Percentiles rank a stretch among this genome's conserved stretches.
These are phyloP conservation scores for Trogon surrucura DNA, from an alignment of 2,113 vertebrate genomes.

Conservation along the genomic window DNA sequence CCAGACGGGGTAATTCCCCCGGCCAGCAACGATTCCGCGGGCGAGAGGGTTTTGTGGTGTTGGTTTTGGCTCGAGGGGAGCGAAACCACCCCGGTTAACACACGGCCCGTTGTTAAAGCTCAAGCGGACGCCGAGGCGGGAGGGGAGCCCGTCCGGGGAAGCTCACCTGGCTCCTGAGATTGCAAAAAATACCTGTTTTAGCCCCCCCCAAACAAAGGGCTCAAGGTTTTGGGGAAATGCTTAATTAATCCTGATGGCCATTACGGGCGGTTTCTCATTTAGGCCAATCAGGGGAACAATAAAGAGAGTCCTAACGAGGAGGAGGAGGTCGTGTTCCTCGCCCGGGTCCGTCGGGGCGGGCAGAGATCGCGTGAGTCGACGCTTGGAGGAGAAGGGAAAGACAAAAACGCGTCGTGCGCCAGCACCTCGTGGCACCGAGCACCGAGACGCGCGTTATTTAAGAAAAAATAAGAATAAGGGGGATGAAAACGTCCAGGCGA, in stretches of 20 bases:
- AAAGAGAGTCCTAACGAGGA: not conserved
- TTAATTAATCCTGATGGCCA: slow-evolving; percentile 29
- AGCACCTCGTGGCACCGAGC: not conserved
- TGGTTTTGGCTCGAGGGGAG: slow-evolving; percentile 74
- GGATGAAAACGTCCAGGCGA: not conserved
- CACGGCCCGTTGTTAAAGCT: slow-evolving; percentile 73
- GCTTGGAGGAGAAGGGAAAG: not conserved
- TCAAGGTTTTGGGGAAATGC: not conserved
- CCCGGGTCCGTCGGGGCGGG: not conserved
- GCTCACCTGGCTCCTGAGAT: not conserved
- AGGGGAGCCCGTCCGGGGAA: not conserved
- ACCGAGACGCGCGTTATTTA: not conserved
- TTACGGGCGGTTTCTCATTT: not conserved
- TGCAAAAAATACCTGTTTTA: too few relatives aligned
- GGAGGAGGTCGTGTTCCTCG: not conserved
- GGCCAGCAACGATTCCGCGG: slow-evolving; percentile 71
- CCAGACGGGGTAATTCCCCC: slow-evolving; percentile 73
- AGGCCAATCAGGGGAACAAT: slow-evolving; percentile 12
- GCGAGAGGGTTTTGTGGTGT: slow-evolving; percentile 70
- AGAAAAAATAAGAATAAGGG: not conserved
- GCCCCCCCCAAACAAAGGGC: too few relatives aligned
- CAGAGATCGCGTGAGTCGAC: not conserved
- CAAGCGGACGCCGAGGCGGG: not conserved
- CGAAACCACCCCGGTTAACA: slow-evolving; percentile 76
- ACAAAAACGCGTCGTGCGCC: not conserved